Evolutionary conservation across 2,888 invertebrate genomes (phyloP).

Genomic region (Holacanthella duospinosa): DNA sequence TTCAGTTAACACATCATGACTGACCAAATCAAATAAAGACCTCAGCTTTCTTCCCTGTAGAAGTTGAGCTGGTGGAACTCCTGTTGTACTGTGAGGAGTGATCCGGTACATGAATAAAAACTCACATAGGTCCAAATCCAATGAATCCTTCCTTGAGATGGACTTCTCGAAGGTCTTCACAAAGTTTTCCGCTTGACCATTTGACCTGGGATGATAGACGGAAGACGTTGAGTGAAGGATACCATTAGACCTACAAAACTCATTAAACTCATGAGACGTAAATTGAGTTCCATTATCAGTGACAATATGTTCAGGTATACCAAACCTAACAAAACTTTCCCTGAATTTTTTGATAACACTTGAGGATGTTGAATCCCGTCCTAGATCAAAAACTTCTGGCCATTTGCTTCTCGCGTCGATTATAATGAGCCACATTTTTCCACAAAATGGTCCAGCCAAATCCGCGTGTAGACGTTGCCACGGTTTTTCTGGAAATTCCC

Average conservation of each 20-base stretch:
- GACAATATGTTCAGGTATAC: conserved; percentile 27
- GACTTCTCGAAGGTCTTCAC: no score
- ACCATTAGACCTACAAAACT: conserved; percentile 27
- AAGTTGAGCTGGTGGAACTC: not conserved
- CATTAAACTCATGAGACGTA: conserved; percentile 12
- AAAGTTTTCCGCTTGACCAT: conserved; percentile 32
- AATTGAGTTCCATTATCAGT: conserved; percentile 34
- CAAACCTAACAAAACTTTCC: conserved; percentile 30
- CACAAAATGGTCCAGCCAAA: conserved; percentile 19
- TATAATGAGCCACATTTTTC: no score
- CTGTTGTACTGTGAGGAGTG: conserved; percentile 14
- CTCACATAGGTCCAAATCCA: not conserved
- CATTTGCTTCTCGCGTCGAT: conserved; percentile 22
- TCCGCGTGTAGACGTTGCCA: conserved; percentile 1
- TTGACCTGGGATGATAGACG: conserved; percentile 26
- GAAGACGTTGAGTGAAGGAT: conserved; percentile 24
- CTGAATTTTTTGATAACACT: conserved; percentile 5
- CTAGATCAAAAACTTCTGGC: conserved; percentile 19
- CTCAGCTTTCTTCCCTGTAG: not conserved
- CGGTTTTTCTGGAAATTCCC: conserved; percentile 7
- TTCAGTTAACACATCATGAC: not conserved
- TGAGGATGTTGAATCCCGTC: conserved; percentile 11
- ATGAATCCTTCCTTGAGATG: not conserved
- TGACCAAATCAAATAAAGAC: not conserved
- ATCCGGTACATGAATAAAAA: conserved; percentile 26